These are phyloP conservation scores for Phalacrocorax aristotelis DNA, from an alignment of 2,113 vertebrate genomes.

Conservation along the genomic window DNA sequence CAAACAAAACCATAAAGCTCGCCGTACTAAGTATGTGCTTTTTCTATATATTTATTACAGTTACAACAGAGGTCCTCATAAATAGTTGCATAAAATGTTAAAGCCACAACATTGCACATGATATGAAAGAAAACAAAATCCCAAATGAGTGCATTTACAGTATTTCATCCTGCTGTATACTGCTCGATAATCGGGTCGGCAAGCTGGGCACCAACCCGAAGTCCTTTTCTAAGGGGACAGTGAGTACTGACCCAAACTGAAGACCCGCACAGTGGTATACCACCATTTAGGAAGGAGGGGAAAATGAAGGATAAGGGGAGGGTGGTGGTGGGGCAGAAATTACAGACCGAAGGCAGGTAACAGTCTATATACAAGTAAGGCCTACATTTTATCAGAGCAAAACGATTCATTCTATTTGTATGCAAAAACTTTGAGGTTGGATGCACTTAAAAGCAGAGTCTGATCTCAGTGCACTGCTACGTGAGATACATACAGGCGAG, in stretches of 20 bases:
- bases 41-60: constrained; percentile 98
- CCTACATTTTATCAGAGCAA: constrained; percentile 95
- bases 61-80: constrained; percentile 97
- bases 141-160: constrained; percentile 95
- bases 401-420: constrained; percentile 86
- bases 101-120: constrained; percentile 99
- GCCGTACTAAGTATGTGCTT: constrained; percentile 90
- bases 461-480: constrained; percentile 75
- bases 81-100: constrained; percentile 99
- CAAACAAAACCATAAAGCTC: constrained; percentile 89
- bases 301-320: neutral
- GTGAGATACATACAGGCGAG: constrained; percentile 78
- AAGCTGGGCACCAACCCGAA: constrained; percentile 51
- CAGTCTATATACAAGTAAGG: constrained; percentile 98
- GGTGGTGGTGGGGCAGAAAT: neutral
- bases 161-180: constrained; percentile 82
- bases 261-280: constrained; percentile 73
- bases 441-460: constrained; percentile 81
- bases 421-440: constrained; percentile 81
- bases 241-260: constrained; percentile 51
- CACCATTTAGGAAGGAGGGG: constrained; percentile 64
- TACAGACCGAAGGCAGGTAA: constrained; percentile 81
- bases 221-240: constrained; percentile 66
- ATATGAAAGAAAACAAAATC: constrained; percentile 87
- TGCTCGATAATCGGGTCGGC: constrained; percentile 69